Conservation (phyloP, 35 echinoderm and acorn worm species). For the Diadema setosum region DNA sequence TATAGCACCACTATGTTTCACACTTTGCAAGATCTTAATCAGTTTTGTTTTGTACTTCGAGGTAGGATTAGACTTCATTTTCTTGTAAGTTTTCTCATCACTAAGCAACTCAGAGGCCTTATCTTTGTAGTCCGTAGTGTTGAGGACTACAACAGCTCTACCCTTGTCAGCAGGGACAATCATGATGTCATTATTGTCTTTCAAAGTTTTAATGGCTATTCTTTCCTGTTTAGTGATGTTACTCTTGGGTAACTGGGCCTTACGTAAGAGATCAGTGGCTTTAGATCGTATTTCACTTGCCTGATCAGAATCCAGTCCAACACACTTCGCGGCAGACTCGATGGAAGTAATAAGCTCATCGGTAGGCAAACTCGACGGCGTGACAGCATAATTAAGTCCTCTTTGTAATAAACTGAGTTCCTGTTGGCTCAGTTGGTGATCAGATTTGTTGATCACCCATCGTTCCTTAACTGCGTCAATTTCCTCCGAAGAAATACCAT, state of each 20-base stretch:
- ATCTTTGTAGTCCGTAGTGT: background rate
- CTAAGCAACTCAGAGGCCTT: background rate
- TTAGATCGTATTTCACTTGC: background rate
- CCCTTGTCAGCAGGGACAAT: conserved; percentile 34
- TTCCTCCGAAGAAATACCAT: too few species aligned
- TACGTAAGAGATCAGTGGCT: background rate
- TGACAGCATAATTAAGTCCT: too few species aligned
- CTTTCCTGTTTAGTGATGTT: background rate
- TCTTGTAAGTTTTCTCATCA: background rate
- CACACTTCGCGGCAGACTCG: too few species aligned
- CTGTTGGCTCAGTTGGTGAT: too few species aligned
- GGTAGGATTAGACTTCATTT: conserved; percentile 18
- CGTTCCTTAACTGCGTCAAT: too few species aligned
- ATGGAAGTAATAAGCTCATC: too few species aligned
- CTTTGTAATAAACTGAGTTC: too few species aligned
- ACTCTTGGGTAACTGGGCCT: background rate
- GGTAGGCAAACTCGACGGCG: too few species aligned
- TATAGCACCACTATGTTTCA: background rate
- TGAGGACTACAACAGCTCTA: conserved; percentile 7
- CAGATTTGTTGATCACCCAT: too few species aligned
- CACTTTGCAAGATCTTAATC: background rate
- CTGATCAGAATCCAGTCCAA: background rate
- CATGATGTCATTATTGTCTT: background rate
- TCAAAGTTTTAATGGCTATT: background rate
- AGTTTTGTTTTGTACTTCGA: background rate